phyloP scores from a whole-genome alignment of 2,113 vertebrate genomes.

The Ploceus nigricollis region DNA sequence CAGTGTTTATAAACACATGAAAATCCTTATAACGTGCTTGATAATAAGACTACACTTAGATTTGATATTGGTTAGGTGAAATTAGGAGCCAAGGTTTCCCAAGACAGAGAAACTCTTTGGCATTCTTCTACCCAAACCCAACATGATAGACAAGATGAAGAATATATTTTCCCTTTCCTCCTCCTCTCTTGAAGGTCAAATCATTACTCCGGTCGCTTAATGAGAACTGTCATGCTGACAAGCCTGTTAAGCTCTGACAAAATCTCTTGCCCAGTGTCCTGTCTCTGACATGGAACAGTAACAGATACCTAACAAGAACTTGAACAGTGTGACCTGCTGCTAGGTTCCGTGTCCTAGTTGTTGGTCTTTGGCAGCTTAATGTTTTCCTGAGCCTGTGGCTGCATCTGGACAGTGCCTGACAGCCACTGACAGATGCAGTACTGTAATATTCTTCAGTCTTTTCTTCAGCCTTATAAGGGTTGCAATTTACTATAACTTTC shows the following conservation, averaged over 20 bases:
- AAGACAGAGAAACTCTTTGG: not conserved
- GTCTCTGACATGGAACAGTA: not conserved
- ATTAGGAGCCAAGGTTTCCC: not conserved
- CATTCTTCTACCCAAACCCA: not conserved
- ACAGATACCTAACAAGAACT: not conserved
- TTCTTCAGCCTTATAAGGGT: not conserved
- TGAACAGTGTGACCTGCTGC: not conserved
- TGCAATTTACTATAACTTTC: not conserved
- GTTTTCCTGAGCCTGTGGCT: not conserved
- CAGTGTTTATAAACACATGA: not conserved
- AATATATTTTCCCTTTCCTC: not conserved
- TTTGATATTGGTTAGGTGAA: fast-evolving
- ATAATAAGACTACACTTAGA: not conserved
- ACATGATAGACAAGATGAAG: not conserved
- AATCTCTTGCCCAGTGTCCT: not conserved
- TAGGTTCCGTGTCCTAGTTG: not conserved
- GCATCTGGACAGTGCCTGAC: not conserved
- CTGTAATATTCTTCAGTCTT: not conserved
- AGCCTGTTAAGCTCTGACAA: not conserved
- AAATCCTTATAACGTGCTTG: not conserved
- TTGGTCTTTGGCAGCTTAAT: not conserved
- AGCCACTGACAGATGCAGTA: not conserved
- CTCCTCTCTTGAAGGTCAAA: not conserved
- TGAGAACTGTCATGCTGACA: not conserved
- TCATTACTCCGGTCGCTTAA: not conserved